Conservation (phyloP, 2,113 vertebrate species). For the Nothobranchius kuhntae region DNA sequence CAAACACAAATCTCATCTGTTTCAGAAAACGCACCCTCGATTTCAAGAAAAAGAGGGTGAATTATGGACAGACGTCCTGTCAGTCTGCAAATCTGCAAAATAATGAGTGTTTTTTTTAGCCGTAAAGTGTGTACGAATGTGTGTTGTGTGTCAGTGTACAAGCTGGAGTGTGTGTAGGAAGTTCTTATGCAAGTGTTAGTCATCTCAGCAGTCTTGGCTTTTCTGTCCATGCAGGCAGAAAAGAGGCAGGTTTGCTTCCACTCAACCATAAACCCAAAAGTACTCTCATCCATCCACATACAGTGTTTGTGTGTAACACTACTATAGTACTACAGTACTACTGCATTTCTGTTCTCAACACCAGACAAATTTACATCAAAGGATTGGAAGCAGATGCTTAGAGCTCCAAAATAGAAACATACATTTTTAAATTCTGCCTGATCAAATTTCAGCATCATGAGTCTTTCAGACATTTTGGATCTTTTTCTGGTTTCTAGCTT, state of each 20-base stretch:
- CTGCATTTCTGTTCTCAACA: background rate
- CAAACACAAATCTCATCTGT: background rate
- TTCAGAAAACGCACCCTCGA: background rate
- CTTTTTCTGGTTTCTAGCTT: background rate
- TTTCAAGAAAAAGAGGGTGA: background rate
- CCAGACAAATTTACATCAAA: too few relatives aligned
- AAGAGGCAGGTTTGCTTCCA: constrained; percentile 30
- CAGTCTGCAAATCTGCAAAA: constrained; percentile 34
- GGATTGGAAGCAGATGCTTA: background rate
- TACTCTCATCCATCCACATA: background rate
- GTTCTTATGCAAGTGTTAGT: constrained; percentile 66
- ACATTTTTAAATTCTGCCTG: background rate
- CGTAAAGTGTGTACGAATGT: constrained; percentile 12
- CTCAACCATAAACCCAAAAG: constrained; percentile 22
- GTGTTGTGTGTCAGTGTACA: constrained; percentile 23
- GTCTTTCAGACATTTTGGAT: too few relatives aligned
- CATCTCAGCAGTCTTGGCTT: constrained; percentile 45
- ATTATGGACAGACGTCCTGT: constrained; percentile 33
- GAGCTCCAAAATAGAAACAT: background rate
- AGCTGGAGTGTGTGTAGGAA: constrained; percentile 45
- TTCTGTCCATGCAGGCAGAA: constrained; percentile 23
- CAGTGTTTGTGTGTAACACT: too few relatives aligned
- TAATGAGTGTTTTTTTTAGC: constrained; percentile 29
- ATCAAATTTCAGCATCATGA: too few relatives aligned
- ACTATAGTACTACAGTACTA: background rate